Percentiles rank a stretch among this genome's conserved stretches.
Evolutionary conservation across 2,113 vertebrate species (phyloP).

Genomic region (Lethenteron reissneri): DNA sequence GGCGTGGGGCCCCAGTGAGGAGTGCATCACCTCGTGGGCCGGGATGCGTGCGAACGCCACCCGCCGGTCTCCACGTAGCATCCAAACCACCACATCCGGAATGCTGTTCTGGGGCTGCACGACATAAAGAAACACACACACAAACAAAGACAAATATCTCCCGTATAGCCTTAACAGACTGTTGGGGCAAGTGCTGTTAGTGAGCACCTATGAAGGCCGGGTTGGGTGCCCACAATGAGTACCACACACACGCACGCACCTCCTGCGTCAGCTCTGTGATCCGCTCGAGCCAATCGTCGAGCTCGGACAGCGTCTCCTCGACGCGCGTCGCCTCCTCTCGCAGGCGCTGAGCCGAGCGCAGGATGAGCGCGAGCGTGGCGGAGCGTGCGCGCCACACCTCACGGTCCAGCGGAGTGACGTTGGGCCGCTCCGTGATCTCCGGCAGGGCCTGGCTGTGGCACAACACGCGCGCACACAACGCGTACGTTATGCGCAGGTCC

Average conservation of each 20-base stretch:
- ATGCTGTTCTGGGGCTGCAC: slow-evolving; percentile 21
- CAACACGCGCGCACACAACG: no score
- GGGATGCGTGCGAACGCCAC: slow-evolving; percentile 20
- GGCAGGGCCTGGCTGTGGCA: slow-evolving; percentile 16
- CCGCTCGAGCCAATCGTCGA: slow-evolving; percentile 18
- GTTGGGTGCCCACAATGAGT: no score
- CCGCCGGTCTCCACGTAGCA: slow-evolving; percentile 14
- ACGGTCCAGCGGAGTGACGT: slow-evolving; percentile 16
- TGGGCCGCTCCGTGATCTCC: slow-evolving; percentile 7
- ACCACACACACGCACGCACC: slow-evolving; percentile 13
- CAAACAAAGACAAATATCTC: no score
- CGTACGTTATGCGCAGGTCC: no score
- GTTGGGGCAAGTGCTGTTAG: no score
- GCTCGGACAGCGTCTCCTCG: slow-evolving; percentile 14
- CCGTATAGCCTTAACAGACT: no score
- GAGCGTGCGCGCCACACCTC: slow-evolving; percentile 15
- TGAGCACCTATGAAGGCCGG: no score
- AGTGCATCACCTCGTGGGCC: slow-evolving; percentile 16
- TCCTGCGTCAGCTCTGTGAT: slow-evolving; percentile 10
- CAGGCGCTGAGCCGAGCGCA: neutral
- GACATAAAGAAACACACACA: neutral
- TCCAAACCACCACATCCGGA: slow-evolving; percentile 25
- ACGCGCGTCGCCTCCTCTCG: neutral
- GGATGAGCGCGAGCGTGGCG: slow-evolving; percentile 12
- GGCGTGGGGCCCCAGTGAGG: neutral